Conservation (phyloP, 2,113 vertebrate species). For the Rhea americana region DNA sequence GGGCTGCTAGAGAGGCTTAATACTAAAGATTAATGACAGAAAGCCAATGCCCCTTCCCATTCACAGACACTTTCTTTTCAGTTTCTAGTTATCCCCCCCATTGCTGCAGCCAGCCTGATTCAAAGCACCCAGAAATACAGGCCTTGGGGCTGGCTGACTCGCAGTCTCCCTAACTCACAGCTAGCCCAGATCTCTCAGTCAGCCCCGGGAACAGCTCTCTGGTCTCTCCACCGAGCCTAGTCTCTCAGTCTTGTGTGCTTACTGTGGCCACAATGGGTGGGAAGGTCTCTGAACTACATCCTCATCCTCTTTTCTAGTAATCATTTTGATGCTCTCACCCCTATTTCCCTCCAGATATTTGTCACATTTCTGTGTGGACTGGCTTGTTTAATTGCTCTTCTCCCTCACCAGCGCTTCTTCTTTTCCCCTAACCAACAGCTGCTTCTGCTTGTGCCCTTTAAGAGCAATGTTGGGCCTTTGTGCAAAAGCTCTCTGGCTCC, state of each 20-base stretch:
- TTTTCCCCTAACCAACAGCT: not conserved
- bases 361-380: not conserved
- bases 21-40: not conserved
- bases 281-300: not conserved
- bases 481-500: rapidly evolving
- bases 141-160: not conserved
- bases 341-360: not conserved
- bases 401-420: not conserved
- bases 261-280: not conserved
- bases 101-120: not conserved
- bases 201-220: not conserved
- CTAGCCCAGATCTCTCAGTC: not conserved
- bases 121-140: not conserved
- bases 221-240: not conserved
- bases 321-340: not conserved
- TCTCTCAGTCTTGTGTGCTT: not conserved
- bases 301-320: not conserved
- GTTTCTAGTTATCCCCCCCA: not conserved
- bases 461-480: not conserved
- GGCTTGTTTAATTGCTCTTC: not conserved
- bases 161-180: not conserved
- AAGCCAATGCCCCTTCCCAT: not conserved
- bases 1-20: not conserved
- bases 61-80: not conserved
- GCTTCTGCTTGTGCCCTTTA: not conserved